These are phyloP conservation scores for Metridium senile DNA, from an alignment of 92 coral and sea anemone genomes.

Conservation along the genomic window DNA sequence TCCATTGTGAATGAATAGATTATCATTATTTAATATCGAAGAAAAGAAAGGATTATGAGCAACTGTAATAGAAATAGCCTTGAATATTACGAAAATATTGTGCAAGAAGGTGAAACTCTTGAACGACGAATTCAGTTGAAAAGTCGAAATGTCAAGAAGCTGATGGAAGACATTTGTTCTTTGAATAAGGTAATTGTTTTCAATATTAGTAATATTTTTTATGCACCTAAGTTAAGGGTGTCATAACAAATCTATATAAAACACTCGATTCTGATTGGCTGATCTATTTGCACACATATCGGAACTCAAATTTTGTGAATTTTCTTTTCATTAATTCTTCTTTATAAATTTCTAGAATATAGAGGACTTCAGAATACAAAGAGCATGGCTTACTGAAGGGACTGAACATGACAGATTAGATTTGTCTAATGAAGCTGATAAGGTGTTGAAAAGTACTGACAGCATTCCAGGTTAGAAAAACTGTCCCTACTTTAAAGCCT, in stretches of 20 bases:
- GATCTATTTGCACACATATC: too few relatives aligned
- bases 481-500: too few relatives aligned
- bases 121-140: constrained; percentile 43
- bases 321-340: too few relatives aligned
- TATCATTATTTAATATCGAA: background rate
- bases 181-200: constrained; percentile 42
- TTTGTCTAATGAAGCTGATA: background rate
- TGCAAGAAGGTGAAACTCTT: constrained; percentile 41
- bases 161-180: constrained; percentile 34
- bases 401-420: background rate
- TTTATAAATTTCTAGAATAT: too few relatives aligned
- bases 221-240: background rate
- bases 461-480: background rate
- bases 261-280: too few relatives aligned
- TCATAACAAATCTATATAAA: too few relatives aligned
- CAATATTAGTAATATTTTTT: background rate
- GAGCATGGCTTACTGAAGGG: background rate
- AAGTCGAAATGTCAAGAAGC: constrained; percentile 38
- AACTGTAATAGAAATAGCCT: background rate
- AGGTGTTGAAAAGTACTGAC: background rate
- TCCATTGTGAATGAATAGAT: background rate
- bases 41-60: background rate
- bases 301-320: too few relatives aligned
- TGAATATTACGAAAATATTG: constrained; percentile 26
- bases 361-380: background rate